A percentile compares a stretch with the other conserved stretches of the same genome.
These are phyloP conservation scores for Philopotamus ludificatus DNA, from an alignment of 1,140 invertebrate genomes.

Conservation along the genomic window DNA sequence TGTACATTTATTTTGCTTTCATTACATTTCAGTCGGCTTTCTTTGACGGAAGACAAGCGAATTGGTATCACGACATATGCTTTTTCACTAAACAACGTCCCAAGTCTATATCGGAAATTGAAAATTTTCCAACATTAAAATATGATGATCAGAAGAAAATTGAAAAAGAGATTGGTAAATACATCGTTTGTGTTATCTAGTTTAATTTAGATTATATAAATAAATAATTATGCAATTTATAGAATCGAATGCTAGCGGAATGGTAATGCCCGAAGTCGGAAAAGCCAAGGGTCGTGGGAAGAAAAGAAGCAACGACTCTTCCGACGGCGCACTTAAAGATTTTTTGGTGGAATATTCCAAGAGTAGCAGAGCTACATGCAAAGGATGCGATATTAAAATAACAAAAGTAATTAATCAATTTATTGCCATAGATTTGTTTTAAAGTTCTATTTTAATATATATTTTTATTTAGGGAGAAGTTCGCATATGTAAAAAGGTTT, in stretches of 20 bases:
- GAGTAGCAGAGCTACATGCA: conserved; percentile 76
- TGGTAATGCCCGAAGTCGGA: conserved; percentile 46
- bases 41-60: conserved; percentile 86
- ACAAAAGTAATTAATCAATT: conserved; percentile 59
- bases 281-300: conserved; percentile 48
- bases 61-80: conserved; percentile 88
- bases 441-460: background rate
- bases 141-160: conserved; percentile 87
- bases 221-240: background rate
- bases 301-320: conserved; percentile 44
- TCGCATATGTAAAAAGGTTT: conserved; percentile 84
- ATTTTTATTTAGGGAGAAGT: conserved; percentile 64
- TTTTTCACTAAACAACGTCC: conserved; percentile 85
- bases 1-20: no score
- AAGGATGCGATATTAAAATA: conserved; percentile 85
- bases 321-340: conserved; percentile 59
- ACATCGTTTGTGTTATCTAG: background rate
- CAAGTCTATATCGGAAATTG: conserved; percentile 73
- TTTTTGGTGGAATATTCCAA: conserved; percentile 88
- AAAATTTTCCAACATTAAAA: conserved; percentile 78
- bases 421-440: background rate
- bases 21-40: conserved; percentile 73
- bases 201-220: conserved; percentile 5
- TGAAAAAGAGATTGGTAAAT: conserved; percentile 68
- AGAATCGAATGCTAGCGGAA: conserved; percentile 40